Base-by-base conservation (phyloP, 2,888 invertebrate genomes). In the Acrobasis consociella region DNA sequence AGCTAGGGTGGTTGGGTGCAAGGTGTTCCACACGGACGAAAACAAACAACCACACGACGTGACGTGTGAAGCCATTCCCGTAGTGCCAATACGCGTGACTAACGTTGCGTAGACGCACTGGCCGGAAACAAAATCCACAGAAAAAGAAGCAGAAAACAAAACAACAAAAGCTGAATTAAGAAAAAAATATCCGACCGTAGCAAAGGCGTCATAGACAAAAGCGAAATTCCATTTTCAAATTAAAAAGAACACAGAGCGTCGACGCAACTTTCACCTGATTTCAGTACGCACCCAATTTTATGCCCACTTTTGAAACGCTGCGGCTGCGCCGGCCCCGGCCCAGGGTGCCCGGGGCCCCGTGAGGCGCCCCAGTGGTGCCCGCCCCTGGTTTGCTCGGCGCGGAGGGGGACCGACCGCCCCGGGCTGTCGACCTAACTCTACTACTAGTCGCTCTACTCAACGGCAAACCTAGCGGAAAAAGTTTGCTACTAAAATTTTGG, bases 401-500 rank as follows among this genome's bases (percentile, higher is more conserved):
- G 65, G 90, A 90, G 64, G 91, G 91, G 63, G 91, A 91, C 67
- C 90, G 82, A 65, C 89, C 91, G 67, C 90, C 91, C 73, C 91
- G 85, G 69, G 93, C 88, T 67, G 93, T 83, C 68, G 94, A 92
- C 84, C 93, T 93, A 85, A 93, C 90, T 80, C 94, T 93, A 90
- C 90, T 91, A 90, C 93, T 93, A 85, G 91, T 87, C 72, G 93
- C 93, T 86, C 93, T 94, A 91, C 94, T 94, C 89, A 94, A 94
- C 91, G 94, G 93, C 87, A 94, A 94, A 87, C 94, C 94, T 91
- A 94, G 87, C 90, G 87, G 84, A 89, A 81, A 90, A 87, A 84
- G 75, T 76, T 77, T 73, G 78, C 80, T 79, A 80, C 83, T 82
- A 70, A 79, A 78, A 76, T 73, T 74, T 70, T 76, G 77, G 76